A percentile compares a stretch with the other conserved stretches of the same genome.
phyloP scores from a whole-genome alignment of 2,797 vertebrate genomes.

The Sebastolobus altivelis region DNA sequence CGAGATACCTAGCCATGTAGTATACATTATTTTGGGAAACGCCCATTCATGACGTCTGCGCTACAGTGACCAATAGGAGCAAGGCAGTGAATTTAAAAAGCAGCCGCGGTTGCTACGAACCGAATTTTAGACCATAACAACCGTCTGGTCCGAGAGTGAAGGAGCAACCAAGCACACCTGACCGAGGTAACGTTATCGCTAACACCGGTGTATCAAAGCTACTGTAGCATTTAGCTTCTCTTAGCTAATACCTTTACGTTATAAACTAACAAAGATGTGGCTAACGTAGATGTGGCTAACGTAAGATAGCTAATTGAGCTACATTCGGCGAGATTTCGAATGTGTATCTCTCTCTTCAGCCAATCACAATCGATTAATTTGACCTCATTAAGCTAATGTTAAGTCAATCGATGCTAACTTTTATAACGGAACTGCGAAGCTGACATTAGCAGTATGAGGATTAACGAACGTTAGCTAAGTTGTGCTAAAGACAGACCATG shows the following conservation, averaged over 20 bases:
- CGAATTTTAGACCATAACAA: constrained; percentile 1
- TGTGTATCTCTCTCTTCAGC: background rate
- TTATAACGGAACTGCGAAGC: background rate
- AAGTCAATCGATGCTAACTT: too few relatives aligned
- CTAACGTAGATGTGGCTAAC: background rate
- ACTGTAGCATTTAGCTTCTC: background rate
- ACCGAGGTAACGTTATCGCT: constrained; percentile 15
- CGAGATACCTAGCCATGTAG: background rate
- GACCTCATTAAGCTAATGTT: background rate
- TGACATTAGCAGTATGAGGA: background rate
- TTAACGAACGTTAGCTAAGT: too few relatives aligned
- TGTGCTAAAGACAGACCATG: background rate
- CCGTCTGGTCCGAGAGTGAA: fast-evolving
- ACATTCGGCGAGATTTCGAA: too few relatives aligned
- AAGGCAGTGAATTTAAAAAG: constrained; percentile 70
- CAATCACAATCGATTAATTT: too few relatives aligned
- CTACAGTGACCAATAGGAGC: constrained; percentile 56
- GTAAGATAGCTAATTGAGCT: background rate
- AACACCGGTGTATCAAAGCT: fast-evolving
- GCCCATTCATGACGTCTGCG: constrained; percentile 31
- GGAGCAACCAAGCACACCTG: fast-evolving
- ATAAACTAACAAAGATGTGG: too few relatives aligned
- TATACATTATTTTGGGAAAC: background rate
- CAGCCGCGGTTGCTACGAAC: background rate
- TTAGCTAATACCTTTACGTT: fast-evolving